Base-by-base conservation (phyloP, 2,888 invertebrate genomes). In the Seira sanloemensis region DNA sequence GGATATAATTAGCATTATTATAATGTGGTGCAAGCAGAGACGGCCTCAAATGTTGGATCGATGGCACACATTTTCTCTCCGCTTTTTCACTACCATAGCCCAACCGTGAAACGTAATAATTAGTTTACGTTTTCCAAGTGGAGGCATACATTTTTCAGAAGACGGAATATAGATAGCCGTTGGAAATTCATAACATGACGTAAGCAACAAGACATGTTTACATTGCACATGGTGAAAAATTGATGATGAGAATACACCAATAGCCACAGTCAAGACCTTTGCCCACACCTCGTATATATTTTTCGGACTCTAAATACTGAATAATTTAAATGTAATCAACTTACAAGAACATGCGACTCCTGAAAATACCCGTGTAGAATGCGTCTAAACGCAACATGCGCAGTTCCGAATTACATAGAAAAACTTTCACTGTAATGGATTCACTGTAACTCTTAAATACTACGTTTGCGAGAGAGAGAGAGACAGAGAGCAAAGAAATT, bases 311-410 rank as follows among this genome's bases (percentile, higher is more conserved):
- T n/a, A n/a, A 67, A 5, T 65, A n/a, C 23, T 21, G 65, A 12
- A 18, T 21, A 65, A 65, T 65, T 18, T 54, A 54, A 54, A 50
- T 73, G n/a, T 1, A 7, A 54, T 1, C 1, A 76, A 81, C 81
- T 81, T 81, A 81, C 81, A 69, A 66, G 81, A 81, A 75, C 25
- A 76, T 46, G 21, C 69, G 81, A 71, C 25, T 81, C 81, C 75
- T 23, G 62, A 81, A 65, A 65, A 81, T 69, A 75, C 81, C 81
- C 75, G 65, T 71, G 68, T 54, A 67, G 65, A 81, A 25, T 37
- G 65, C 46, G 16, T 19, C 65, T 25, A 12, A n/a, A n/a, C n/a
- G 81, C 58, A 75, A 67, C 81, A 81, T 81, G 65, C 81, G 81
- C 75, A 65, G 67, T 65, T 65, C 23, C 19, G 1, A 21, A 21